Evolutionary conservation across 2,888 invertebrate genomes (phyloP), one percentile per base, ranked within the genome.

Genomic region (Ectemnius continuus): DNA sequence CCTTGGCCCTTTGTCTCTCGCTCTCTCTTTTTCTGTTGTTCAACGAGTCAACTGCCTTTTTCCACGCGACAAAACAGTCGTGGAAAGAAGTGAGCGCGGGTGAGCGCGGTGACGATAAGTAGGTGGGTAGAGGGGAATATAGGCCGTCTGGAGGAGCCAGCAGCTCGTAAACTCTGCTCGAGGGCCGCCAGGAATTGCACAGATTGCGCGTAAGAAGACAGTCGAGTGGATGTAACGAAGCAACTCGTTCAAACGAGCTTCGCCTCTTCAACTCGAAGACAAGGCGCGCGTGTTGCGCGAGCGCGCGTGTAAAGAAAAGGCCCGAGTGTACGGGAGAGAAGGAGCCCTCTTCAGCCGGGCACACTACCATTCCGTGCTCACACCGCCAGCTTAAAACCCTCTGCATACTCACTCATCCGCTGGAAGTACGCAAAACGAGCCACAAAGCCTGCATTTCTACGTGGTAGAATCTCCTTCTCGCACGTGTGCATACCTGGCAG

Each of bases 241-340:
- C 71, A 70, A 78, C 61, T 82, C 71, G 76, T 79, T 79, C 77
- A 84, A 84, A 80, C 84, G 84, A 84, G 79, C 80, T 82, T 77
- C 73, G 63, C 75, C 76, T 78, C 82, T 79, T 79, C 75, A 82
- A 84, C 80, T 82, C 79, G 75, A 82, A 84, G 84, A 79, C 66
- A 70, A 61, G 67, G 62, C 65, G 75, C 61, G 23, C n/a, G n/a
- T n/a, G n/a, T n/a, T 28, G 5, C 28, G 28, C 28, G 28, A 2
- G 69, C 16, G 67, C 62, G 61, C 61, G 73, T 63, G 76, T 36
- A 78, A 71, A 79, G 78, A 78, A 70, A 78, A 36, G 36, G 6
- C 6, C 8, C 3, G 36, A 36, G 36, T 11, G 36, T 11, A 36
- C 36, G 65, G 67, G 78, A 72, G n/a, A n/a, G n/a, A n/a, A n/a